These are phyloP conservation scores for Micoletzkya japonica DNA, from an alignment of 2,888 invertebrate genomes.

Conservation along the genomic window DNA sequence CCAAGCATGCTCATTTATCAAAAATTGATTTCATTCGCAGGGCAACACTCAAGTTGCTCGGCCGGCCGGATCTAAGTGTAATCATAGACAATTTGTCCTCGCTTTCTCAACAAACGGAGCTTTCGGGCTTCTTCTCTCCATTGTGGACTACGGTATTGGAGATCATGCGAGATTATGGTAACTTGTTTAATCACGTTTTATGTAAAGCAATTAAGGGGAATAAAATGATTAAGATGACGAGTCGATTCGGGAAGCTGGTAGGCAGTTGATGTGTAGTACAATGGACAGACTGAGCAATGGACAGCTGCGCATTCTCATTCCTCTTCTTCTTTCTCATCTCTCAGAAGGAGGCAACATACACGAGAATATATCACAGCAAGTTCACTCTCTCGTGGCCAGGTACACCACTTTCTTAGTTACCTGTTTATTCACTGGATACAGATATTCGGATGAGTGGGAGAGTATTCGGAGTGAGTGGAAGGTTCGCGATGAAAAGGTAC, in stretches of 20 bases:
- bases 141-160: slow-evolving; percentile 46
- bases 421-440: background rate
- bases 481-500: slow-evolving; percentile 26
- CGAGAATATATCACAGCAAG: background rate
- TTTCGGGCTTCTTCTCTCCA: slow-evolving; percentile 40
- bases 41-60: slow-evolving; percentile 33
- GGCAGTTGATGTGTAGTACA: background rate
- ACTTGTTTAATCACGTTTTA: background rate
- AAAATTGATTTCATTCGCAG: background rate
- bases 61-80: slow-evolving; percentile 33
- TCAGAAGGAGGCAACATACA: slow-evolving; percentile 5
- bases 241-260: background rate
- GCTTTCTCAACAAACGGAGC: slow-evolving; percentile 33
- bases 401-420: background rate
- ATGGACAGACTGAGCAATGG: slow-evolving; percentile 1
- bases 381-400: slow-evolving; percentile 26
- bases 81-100: slow-evolving; percentile 31
- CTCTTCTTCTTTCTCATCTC: slow-evolving; percentile 14
- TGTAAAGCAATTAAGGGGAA: background rate
- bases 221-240: too few species aligned
- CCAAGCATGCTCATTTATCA: background rate
- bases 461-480: slow-evolving; percentile 37
- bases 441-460: slow-evolving; percentile 41
- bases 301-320: slow-evolving; percentile 7
- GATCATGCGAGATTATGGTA: slow-evolving; percentile 21